Base-by-base conservation (phyloP, 2,113 vertebrate genomes). In the Poeciliopsis prolifica region DNA sequence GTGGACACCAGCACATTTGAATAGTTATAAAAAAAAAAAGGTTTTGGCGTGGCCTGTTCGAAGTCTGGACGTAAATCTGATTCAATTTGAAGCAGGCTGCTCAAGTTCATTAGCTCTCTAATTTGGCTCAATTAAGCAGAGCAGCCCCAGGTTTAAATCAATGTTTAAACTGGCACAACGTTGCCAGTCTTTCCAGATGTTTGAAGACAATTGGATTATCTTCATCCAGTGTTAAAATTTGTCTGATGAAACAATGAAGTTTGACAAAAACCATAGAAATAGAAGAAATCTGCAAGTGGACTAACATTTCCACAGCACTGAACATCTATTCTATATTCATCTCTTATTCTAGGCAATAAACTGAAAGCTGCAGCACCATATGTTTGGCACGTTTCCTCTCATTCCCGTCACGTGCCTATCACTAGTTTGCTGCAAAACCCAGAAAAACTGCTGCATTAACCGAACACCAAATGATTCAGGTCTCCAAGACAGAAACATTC, bases 321-420 rank as follows among this genome's bases (percentile, higher is more conserved):
- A 71, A 69, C 14, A 65, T 80, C 71, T 80, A 13, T 69, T 91
- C 64, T 86, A 70, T 86, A 81, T 85, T 84, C 79, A 80, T 86
- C 75, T 72, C 62, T 48, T 30, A 64, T 76, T 54, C 67, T 29
- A 69, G 61, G 8, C 83, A 75, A 72, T 67, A 61, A 70, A 80
- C 77, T 24, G 11, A 31, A 58, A 26, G 51, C 82, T 76, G 68
- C 78, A 77, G 61, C 62, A 37, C 85, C 87, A 80, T 87, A 90
- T 90, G 90, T 73, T 87, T 68, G 35, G 63, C 80, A 74, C 82
- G 78, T 73, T 75, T 73, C 8, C 70, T 73, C 71, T 72, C 65
- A 71, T 72, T 72, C 70, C 22, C 51, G 14, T 70, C 61, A 66
- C 67, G 72, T 80, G 67, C 70, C 60, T 77, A 40, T 67, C 58